A percentile compares a stretch with the other conserved stretches of the same genome.
Conservation (phyloP, 2,113 vertebrate genomes). For the Nesospiza acunhae region DNA sequence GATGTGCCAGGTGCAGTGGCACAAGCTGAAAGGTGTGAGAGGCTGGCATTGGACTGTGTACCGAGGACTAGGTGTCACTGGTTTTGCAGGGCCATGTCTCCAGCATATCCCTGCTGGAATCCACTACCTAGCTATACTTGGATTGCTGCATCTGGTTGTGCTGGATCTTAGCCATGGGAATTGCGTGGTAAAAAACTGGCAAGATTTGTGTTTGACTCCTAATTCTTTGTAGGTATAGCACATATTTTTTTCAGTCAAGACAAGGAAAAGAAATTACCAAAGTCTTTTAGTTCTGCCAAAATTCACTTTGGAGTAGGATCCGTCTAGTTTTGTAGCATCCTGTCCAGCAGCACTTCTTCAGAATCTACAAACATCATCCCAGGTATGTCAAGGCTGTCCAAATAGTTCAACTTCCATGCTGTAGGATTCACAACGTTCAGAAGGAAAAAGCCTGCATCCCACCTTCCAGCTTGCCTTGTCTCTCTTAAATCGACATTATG, state of each 20-base stretch:
- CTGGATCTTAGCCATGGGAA: background rate
- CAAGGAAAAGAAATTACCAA: background rate
- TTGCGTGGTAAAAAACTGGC: background rate
- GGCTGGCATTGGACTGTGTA: fast-evolving
- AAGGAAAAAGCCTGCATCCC: background rate
- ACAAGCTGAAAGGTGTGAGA: background rate
- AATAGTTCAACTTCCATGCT: background rate
- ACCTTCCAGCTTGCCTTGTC: background rate
- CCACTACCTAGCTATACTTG: background rate
- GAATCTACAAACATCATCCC: background rate
- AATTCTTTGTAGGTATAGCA: background rate
- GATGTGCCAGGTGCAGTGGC: background rate
- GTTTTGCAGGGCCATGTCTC: background rate
- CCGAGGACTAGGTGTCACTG: background rate
- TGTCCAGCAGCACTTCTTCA: background rate
- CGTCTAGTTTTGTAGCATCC: background rate
- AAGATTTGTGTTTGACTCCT: background rate
- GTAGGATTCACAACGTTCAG: background rate
- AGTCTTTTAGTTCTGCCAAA: background rate
- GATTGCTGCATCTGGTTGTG: background rate
- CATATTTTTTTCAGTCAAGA: background rate
- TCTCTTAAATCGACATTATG: background rate
- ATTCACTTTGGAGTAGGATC: background rate
- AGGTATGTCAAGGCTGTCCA: background rate
- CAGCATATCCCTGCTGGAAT: background rate